These are phyloP conservation scores for Pluvianellus socialis DNA, from an alignment of 2,113 vertebrate genomes.

Conservation along the genomic window DNA sequence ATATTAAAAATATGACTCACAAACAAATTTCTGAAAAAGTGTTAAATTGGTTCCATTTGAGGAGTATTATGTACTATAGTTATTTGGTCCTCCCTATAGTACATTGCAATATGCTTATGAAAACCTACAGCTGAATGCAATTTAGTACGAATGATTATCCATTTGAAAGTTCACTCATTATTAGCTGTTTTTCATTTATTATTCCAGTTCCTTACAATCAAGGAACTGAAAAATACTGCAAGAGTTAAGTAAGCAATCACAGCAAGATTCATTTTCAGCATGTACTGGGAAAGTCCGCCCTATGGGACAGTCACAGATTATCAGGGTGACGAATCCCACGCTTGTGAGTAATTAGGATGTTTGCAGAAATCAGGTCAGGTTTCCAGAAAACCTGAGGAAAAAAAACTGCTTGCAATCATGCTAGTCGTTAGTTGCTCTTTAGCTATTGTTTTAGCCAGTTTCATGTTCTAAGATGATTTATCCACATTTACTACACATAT, in stretches of 20 bases:
- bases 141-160: background rate
- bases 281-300: background rate
- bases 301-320: background rate
- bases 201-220: background rate
- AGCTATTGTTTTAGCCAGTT: background rate
- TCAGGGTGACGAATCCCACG: background rate
- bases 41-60: background rate
- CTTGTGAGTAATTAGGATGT: background rate
- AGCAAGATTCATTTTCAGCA: background rate
- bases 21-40: background rate
- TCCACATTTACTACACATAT: background rate
- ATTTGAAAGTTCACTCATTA: background rate
- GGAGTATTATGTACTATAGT: background rate
- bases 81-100: background rate
- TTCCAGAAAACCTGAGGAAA: background rate
- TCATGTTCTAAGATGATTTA: background rate
- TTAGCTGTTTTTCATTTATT: background rate
- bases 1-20: background rate
- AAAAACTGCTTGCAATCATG: background rate
- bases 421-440: background rate
- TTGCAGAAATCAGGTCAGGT: background rate
- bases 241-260: background rate
- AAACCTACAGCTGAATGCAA: conserved; percentile 13
- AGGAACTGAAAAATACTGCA: background rate
- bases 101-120: background rate